Percentiles rank a stretch among this genome's conserved stretches.
Conservation (phyloP, 2,888 invertebrate species). For the Argyra leucocephala region DNA sequence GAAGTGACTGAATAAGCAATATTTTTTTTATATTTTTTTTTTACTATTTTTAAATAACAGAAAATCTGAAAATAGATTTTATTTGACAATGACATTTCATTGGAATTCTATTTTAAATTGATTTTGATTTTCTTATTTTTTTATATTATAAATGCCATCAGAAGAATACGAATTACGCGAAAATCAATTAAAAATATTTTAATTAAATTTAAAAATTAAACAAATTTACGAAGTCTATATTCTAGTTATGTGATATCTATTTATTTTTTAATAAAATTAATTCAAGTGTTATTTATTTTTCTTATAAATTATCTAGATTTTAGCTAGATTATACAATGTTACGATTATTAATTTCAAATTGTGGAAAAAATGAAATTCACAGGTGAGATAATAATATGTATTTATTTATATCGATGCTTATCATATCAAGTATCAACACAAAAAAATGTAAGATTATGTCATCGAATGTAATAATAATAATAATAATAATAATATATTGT, state of each 20-base stretch:
- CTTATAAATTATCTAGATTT: neutral
- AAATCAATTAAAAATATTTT: no score
- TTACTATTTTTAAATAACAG: no score
- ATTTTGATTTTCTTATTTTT: no score
- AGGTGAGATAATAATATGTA: constrained; percentile 27
- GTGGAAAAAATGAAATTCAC: constrained; percentile 30
- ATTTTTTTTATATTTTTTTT: no score
- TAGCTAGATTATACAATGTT: constrained; percentile 26
- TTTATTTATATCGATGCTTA: constrained; percentile 14
- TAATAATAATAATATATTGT: constrained; percentile 19
- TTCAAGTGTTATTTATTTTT: neutral
- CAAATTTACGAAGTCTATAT: neutral
- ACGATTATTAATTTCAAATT: constrained; percentile 31
- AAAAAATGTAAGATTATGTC: constrained; percentile 28
- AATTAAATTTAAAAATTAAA: neutral
- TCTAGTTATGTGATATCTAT: neutral
- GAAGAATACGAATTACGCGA: no score
- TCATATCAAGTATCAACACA: constrained; percentile 18
- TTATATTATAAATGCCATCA: no score
- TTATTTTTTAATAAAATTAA: neutral
- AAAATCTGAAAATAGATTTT: no score
- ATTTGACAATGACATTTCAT: no score
- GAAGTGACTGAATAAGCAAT: no score
- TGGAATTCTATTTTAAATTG: no score
- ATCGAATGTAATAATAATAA: constrained; percentile 21